phyloP scores from a whole-genome alignment of 2,888 invertebrate species.

The Seladonia tumulorum region DNA sequence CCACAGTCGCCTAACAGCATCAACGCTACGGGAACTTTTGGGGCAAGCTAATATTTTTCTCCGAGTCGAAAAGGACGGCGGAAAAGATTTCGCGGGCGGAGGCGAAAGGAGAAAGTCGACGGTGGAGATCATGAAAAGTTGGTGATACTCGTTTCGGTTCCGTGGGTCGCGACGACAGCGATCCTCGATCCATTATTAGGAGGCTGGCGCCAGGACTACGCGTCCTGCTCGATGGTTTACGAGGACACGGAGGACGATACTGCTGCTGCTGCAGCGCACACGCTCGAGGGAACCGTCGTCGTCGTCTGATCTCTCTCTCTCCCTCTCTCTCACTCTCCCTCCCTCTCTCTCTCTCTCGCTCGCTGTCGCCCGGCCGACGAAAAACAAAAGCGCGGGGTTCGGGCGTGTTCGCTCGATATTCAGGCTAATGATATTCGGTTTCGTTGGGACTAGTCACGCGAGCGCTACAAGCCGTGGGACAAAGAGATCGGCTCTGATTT shows the following conservation, averaged over 20 bases:
- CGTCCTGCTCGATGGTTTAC: slow-evolving; percentile 15
- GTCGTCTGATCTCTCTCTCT: slow-evolving; percentile 1
- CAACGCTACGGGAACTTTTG: neutral
- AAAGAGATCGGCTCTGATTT: slow-evolving; percentile 48
- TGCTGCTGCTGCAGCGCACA: neutral
- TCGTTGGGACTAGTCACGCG: slow-evolving; percentile 47
- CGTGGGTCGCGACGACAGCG: slow-evolving; percentile 13
- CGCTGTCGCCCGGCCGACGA: neutral
- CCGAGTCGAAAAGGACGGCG: neutral
- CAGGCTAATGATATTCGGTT: slow-evolving; percentile 62
- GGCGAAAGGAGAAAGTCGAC: neutral
- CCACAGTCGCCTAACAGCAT: neutral
- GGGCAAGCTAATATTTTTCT: slow-evolving; percentile 1
- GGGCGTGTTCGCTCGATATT: slow-evolving; percentile 59
- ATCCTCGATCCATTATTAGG: slow-evolving; percentile 45
- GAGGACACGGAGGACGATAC: neutral
- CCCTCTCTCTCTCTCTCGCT: too few species aligned
- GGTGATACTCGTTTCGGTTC: slow-evolving; percentile 12
- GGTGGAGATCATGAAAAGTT: neutral
- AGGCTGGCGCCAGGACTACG: slow-evolving; percentile 36
- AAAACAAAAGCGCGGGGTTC: slow-evolving; percentile 53
- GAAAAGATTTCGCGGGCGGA: neutral
- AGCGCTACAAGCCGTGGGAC: slow-evolving; percentile 28
- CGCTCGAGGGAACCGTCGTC: neutral
- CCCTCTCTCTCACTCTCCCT: too few species aligned